Conservation (phyloP, 2,113 vertebrate genomes). For the Turdus rufiventris region DNA sequence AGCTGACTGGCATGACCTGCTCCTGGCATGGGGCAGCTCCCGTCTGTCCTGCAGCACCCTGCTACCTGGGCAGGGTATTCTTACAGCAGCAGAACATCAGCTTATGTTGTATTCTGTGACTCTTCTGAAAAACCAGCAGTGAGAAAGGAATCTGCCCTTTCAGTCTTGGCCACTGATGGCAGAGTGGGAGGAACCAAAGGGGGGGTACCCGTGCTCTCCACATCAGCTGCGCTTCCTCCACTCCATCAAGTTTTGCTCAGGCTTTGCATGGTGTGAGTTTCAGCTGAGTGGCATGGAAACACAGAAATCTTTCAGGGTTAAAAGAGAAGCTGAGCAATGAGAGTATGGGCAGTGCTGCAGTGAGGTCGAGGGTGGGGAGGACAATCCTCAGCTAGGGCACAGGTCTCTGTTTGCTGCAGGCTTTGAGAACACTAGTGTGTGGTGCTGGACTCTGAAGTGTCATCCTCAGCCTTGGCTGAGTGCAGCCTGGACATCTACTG, state of each 20-base stretch:
- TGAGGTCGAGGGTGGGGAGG: rapidly evolving
- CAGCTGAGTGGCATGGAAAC: background rate
- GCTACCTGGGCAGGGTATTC: background rate
- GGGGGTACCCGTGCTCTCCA: rapidly evolving
- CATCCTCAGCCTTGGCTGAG: background rate
- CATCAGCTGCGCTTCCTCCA: rapidly evolving
- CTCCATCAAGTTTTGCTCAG: background rate
- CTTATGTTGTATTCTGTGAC: background rate
- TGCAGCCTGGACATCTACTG: background rate
- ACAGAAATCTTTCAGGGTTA: background rate
- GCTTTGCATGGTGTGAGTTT: rapidly evolving
- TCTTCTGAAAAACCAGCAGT: background rate
- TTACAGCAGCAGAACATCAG: background rate
- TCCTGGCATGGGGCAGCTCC: rapidly evolving
- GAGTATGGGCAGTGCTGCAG: rapidly evolving
- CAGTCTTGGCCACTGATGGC: rapidly evolving
- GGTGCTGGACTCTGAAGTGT: background rate
- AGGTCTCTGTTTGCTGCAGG: background rate
- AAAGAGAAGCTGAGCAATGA: background rate
- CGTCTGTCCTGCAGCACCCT: rapidly evolving
- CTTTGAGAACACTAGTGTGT: rapidly evolving
- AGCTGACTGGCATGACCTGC: background rate
- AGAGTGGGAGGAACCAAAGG: rapidly evolving
- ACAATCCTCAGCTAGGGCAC: rapidly evolving
- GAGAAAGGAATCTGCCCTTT: background rate